Evolutionary conservation across 2,113 vertebrate genomes (phyloP), one percentile per base, ranked within the genome.

Genomic region (Jaculus jaculus): DNA sequence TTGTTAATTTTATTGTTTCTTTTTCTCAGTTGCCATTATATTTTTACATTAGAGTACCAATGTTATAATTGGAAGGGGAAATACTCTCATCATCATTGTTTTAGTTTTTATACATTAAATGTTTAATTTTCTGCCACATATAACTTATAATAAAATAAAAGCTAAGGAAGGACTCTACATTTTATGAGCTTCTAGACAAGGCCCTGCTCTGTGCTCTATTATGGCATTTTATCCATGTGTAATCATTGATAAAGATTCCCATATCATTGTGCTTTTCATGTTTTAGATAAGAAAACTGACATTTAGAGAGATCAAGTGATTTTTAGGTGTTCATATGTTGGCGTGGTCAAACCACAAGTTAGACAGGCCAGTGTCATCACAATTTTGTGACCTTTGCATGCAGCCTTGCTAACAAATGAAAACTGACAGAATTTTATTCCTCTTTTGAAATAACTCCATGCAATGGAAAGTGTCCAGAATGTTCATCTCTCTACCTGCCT

Each of bases 251-350:
- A 78, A 91, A 87, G 77, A 78, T 82, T 12, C 81, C 58, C 30
- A 37, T 42, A 32, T 13, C 16, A 75, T 61, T 84, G 54, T 84
- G 54, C 54, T 84, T n/a, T 63, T 47, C 8, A 47, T 47, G 42
- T 47, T 42, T 90, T 28, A 6, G 9, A 47, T 74, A 84, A 86
- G 78, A 23, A 89, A 94, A 47, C 15, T 65, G 82, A 93, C 66
- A 54, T 92, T 80, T 89, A 63, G 85, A 92, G 82, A 93, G 84
- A 87, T 89, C 58, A 81, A 91, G 54, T 63, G 86, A 58, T 74
- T 84, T 90, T 71, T 65, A n/a, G 66, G 77, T 73, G 18, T 54
- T 87, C 65, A 1, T 10, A 7, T 21, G 37, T 37, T 18, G 66
- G 84, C 24, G 21, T 21, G 10, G 37, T n/a, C 11, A 47, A 74